Base-by-base conservation (phyloP, 53 echinoderm and acorn worm species). In the Temnopleurus reevesii region DNA sequence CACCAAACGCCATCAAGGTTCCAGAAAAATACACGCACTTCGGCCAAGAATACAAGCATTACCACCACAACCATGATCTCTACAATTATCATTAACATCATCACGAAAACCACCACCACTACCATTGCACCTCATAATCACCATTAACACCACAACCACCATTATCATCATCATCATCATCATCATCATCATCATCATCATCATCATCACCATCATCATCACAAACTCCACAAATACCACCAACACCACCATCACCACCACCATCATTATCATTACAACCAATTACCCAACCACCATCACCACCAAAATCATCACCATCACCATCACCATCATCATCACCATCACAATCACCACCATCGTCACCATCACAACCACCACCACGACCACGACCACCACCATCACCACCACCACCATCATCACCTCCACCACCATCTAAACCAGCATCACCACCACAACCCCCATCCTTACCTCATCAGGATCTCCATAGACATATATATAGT, bases 401-500 rank as follows among this genome's bases (percentile, higher is more conserved):
- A 26, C 43, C 46, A 77, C 2, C 77, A 46, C 21, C 77, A 77
- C 12, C 77, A 3, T 0, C 77, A 77, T 0, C 60, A 59, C 60
- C 46, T 45, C 23, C 27, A 46, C 12, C 47, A 77, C 15, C 77
- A 26, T 19, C 46, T n/a, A n/a, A n/a, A n/a, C n/a, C n/a, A n/a
- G n/a, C n/a, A n/a, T n/a, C 46, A 77, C 23, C 27, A 46, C 12
- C 47, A 77, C 15, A 44, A 26, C 43, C 46, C 10, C 8, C 6
- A 1, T 24, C 31, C 27, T 53, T 81, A 94, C 99, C 94, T 98
- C 99, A 91, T 98, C 99, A 15, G 94, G 93, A 58, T 96, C 95
- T 4, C 99, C 99, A 35, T 98, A 98, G 15, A 98, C 96, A 81
- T 98, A 98, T 66, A 98, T 98, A 79, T 98, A 98, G 77, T 98